phyloP scores from a whole-genome alignment of 2,797 vertebrate genomes.

The Cetoscarus ocellatus region DNA sequence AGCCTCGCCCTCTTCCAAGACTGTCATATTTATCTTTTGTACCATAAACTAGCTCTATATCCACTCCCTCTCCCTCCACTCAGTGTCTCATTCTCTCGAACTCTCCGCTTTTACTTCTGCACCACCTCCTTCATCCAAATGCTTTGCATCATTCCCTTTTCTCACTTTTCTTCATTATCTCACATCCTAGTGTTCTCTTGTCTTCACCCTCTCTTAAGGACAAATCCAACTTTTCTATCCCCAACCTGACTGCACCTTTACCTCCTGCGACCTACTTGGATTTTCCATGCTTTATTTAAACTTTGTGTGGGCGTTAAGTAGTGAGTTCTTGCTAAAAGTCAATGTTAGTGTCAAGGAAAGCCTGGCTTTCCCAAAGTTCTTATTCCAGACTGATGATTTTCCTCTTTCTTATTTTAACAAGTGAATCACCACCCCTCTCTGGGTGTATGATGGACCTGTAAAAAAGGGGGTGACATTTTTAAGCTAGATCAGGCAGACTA shows the following conservation, averaged over 20 bases:
- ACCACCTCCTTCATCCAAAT: slow-evolving; percentile 27
- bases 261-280: neutral
- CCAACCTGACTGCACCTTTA: neutral
- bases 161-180: slow-evolving; percentile 28
- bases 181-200: neutral
- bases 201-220: slow-evolving; percentile 2
- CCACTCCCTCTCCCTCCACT: slow-evolving; percentile 16
- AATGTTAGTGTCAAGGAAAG: too few relatives aligned
- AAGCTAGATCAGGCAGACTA: too few relatives aligned
- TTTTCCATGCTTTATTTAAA: neutral
- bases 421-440: too few relatives aligned
- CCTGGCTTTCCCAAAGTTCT: too few relatives aligned
- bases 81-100: slow-evolving; percentile 11
- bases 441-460: too few relatives aligned
- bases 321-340: neutral
- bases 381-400: too few relatives aligned
- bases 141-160: slow-evolving; percentile 29
- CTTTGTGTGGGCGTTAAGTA: neutral
- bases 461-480: too few relatives aligned
- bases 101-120: slow-evolving; percentile 37
- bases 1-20: slow-evolving; percentile 42
- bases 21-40: slow-evolving; percentile 57
- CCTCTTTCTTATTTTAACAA: too few relatives aligned
- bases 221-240: neutral
- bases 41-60: slow-evolving; percentile 44